Base-by-base conservation (phyloP, 92 coral and sea anemone species). In the Chrysogorgia sp. region DNA sequence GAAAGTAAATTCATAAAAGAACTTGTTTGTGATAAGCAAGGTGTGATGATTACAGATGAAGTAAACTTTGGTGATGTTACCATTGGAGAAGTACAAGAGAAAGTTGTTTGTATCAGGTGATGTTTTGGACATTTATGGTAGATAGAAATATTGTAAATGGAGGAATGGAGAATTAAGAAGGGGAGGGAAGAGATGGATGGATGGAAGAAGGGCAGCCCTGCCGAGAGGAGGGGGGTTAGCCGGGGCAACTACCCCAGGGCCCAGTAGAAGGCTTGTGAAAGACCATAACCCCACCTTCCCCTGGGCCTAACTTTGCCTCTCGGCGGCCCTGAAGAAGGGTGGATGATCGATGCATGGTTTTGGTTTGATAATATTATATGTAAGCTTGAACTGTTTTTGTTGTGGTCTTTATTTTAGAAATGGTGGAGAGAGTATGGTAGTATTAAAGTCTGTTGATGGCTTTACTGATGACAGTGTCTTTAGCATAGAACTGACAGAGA, bases 11-110 rank as follows among this genome's bases (percentile, higher is more conserved):
- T 72, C 65, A 91, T 79, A 80, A 88, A 93, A 13, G 89, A 86
- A 71, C 93, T 96, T 17, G 49, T 96, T 58, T 48, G 88, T 40
- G 83, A 96, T 75, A 96, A 96, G 48, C 90, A 85, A 49, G 96
- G 89, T 2, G 29, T 96, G 43, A 71, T 80, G 7, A 67, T 92
- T 74, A 71, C 90, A 10, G 86, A 85, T 52, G 72, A 79, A 20
- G 58, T 92, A 17, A 86, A 89, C 82, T 83, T 96, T 83, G 94
- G 92, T 49, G 90, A 85, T 68, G 81, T 92, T 24, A 77, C 77
- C 26, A 40, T 83, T 35, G 96, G 92, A 25, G 79, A 91, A 26
- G 41, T 83, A 24, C 85, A 61, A 69, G 75, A 85, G 3, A 0
- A 86, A 23, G 74, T 40, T 29, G 29, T 90, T 31, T 64, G 77